Percentiles rank a stretch among this genome's conserved stretches.
Evolutionary conservation across 2,113 vertebrate species (phyloP).

Genomic region (Brachyhypopomus gauderio): DNA sequence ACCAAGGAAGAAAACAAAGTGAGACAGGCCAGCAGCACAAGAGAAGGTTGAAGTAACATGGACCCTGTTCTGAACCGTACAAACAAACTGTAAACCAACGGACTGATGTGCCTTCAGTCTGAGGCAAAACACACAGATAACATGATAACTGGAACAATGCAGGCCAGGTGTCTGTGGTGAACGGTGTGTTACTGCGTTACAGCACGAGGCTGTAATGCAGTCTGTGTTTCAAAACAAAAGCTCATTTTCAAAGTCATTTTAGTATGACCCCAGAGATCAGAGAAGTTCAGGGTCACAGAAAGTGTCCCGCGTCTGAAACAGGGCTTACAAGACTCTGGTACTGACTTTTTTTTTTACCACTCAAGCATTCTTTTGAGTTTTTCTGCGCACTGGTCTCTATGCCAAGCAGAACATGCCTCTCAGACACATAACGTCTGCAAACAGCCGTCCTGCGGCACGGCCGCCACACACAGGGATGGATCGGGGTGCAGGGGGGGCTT

Average conservation of each 20-base stretch:
- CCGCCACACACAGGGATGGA: background rate
- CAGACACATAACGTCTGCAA: conserved; percentile 49
- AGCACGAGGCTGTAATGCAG: conserved; percentile 8
- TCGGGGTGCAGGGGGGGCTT: background rate
- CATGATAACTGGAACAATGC: conserved; percentile 18
- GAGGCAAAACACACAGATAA: conserved; percentile 21
- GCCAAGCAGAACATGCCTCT: conserved; percentile 52
- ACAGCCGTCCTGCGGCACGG: background rate
- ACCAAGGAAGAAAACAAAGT: background rate
- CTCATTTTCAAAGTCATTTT: conserved; percentile 32
- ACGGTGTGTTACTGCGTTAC: background rate
- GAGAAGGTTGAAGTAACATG: conserved; percentile 4
- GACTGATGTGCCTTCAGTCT: conserved; percentile 3
- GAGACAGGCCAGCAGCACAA: background rate
- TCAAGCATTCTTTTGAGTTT: conserved; percentile 13
- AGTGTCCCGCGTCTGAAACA: background rate
- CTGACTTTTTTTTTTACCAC: conserved; percentile 6
- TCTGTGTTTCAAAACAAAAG: conserved; percentile 24
- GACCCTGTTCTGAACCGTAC: background rate
- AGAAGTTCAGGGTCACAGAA: conserved; percentile 13
- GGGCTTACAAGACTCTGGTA: conserved; percentile 8
- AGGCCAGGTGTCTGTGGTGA: conserved; percentile 26
- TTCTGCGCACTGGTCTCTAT: conserved; percentile 9
- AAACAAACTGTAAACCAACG: background rate
- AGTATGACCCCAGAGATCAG: conserved; percentile 19